Conservation (phyloP, 2,797 vertebrate genomes). For the Fistularia commersonii region DNA sequence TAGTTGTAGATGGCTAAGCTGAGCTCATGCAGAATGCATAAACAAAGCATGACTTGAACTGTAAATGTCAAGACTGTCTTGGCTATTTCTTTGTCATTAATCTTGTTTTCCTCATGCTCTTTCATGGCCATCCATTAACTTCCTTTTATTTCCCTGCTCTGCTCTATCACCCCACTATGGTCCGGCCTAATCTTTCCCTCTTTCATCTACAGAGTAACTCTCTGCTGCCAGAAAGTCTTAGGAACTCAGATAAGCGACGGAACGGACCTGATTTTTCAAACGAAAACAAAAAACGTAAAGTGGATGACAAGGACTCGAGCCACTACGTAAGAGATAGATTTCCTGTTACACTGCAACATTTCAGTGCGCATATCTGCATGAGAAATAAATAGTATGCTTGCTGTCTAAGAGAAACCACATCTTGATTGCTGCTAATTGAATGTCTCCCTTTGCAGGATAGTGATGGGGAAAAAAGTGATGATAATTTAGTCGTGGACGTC, state of each 20-base stretch:
- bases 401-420: too few relatives aligned
- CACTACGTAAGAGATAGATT: constrained; percentile 77
- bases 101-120: not conserved
- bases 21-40: constrained; percentile 31
- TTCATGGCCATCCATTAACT: constrained; percentile 13
- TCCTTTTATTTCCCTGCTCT: constrained; percentile 11
- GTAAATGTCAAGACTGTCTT: constrained; percentile 27
- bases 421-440: constrained; percentile 41
- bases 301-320: constrained; percentile 87
- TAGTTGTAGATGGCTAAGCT: constrained; percentile 28
- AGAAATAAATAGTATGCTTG: too few relatives aligned
- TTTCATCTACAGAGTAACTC: constrained; percentile 84
- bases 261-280: constrained; percentile 86
- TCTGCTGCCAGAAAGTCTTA: constrained; percentile 88
- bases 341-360: too few relatives aligned
- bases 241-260: constrained; percentile 88
- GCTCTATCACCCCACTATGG: constrained; percentile 4
- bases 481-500: constrained; percentile 94
- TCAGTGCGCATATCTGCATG: too few relatives aligned
- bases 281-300: constrained; percentile 92
- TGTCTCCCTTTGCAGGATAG: constrained; percentile 81
- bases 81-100: constrained; percentile 9
- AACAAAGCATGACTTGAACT: constrained; percentile 35
- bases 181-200: not conserved
- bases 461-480: constrained; percentile 94